Evolutionary conservation across 2,113 vertebrate species (phyloP), one percentile per base, ranked within the genome.

Genomic region (Grallaria varia): DNA sequence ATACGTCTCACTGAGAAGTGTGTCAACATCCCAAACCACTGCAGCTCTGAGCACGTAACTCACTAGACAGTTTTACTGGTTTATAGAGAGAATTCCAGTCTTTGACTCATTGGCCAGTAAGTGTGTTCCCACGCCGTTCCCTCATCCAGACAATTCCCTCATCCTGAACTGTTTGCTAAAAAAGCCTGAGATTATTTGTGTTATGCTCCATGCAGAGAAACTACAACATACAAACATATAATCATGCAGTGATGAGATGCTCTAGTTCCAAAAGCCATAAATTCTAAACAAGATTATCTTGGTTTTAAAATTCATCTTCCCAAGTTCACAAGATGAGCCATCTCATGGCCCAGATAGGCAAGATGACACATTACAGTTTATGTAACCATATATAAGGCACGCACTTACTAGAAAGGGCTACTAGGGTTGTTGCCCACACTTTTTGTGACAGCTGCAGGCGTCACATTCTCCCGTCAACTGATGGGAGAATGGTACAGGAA

Each of bases 21-120:
- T 72, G 59, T 87, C 84, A 79, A 87, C 84, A 91, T 85, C 33
- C 45, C 91, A 91, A 94, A 91, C 67, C 84, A 83, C 91, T 45
- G 62, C 58, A 87, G 69, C 75, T 49, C 90, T 66, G 75, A 86
- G 82, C 55, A 83, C 0, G 1, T 83, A 82, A 88, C 44, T 73
- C 66, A 68, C 71, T 78, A 94, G 87, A 83, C 82, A 81, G 81
- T 89, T 72, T 87, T 82, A 90, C 90, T 45, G 74, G 87, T 91
- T 84, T 92, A 76, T 10, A 74, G 72, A 94, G 50, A 60, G 87
- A 91, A 97, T 90, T 94, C 75, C 82, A 94, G 87, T 69, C 58
- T 90, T 96, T 95, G 90, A 96, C 75, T 95, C 82, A 94, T 23
- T 63, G 44, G 56, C 50, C 84, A 56, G 35, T 75, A 71, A 84